These are phyloP conservation scores for Chrysomallon squamiferum DNA, from an alignment of 1,140 invertebrate species.

Conservation along the genomic window DNA sequence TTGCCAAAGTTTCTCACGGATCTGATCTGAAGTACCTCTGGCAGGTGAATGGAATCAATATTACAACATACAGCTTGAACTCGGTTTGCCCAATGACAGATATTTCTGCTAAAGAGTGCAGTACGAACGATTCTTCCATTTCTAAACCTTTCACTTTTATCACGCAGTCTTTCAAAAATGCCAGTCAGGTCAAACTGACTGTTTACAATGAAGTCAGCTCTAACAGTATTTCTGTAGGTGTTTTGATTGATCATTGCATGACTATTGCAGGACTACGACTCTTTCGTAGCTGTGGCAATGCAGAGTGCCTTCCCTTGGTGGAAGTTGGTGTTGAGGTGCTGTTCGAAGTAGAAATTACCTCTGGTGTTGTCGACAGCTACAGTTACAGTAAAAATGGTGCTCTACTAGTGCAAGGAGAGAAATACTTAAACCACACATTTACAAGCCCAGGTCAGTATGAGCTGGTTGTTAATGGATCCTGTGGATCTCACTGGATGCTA, in stretches of 20 bases:
- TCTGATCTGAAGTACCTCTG: conserved; percentile 19
- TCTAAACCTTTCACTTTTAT: conserved; percentile 23
- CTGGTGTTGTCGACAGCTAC: background rate
- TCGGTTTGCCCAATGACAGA: conserved; percentile 14
- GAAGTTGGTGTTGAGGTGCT: background rate
- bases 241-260: conserved; percentile 10
- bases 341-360: background rate
- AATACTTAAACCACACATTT: conserved; percentile 8
- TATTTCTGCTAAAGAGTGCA: background rate
- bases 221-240: conserved; percentile 1
- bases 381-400: background rate
- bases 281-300: conserved; percentile 7
- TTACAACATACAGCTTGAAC: conserved; percentile 1
- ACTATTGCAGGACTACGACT: conserved; percentile 14
- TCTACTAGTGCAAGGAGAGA: background rate
- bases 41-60: conserved; percentile 7
- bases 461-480: too few species aligned
- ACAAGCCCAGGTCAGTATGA: background rate
- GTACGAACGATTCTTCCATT: conserved; percentile 16
- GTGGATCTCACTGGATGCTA: background rate
- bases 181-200: background rate
- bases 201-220: conserved; percentile 14
- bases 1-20: conserved; percentile 21
- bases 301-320: background rate
- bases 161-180: conserved; percentile 7